Evolutionary conservation across 2,888 invertebrate genomes (phyloP).

Genomic region (Carcina quercana): DNA sequence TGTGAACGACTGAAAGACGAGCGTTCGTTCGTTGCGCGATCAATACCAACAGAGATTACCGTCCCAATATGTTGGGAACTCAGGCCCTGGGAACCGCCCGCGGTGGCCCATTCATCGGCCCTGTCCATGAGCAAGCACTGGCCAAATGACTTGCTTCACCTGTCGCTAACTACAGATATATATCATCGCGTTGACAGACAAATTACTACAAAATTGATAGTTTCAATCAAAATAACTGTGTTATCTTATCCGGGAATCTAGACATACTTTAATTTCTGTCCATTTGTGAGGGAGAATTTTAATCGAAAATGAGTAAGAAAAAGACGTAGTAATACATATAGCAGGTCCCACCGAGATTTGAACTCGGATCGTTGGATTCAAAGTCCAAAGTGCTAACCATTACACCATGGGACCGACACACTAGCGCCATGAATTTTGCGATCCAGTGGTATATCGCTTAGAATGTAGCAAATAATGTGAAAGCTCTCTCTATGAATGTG

Average conservation of each 20-base stretch:
- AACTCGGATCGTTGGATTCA: conserved; percentile 88
- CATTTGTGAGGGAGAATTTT: too few relatives aligned
- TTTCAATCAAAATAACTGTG: too few relatives aligned
- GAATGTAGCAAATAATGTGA: too few relatives aligned
- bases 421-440: conserved; percentile 8
- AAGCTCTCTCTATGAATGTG: too few relatives aligned
- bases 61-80: conserved; percentile 29
- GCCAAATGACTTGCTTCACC: conserved; percentile 25
- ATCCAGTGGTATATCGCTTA: too few relatives aligned
- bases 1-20: too few relatives aligned
- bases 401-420: conserved; percentile 79
- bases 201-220: neutral
- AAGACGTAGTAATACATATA: too few relatives aligned
- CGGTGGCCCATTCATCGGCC: conserved; percentile 44
- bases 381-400: conserved; percentile 87
- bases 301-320: too few relatives aligned
- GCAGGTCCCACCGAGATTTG: conserved; percentile 84
- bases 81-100: conserved; percentile 53
- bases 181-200: neutral
- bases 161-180: conserved; percentile 40
- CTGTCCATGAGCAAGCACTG: conserved; percentile 12
- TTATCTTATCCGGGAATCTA: too few relatives aligned
- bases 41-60: conserved; percentile 33
- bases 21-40: too few relatives aligned
- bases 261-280: too few relatives aligned